Conservation (phyloP, 1,140 invertebrate species). For the Ceratosolen fusciceps region DNA sequence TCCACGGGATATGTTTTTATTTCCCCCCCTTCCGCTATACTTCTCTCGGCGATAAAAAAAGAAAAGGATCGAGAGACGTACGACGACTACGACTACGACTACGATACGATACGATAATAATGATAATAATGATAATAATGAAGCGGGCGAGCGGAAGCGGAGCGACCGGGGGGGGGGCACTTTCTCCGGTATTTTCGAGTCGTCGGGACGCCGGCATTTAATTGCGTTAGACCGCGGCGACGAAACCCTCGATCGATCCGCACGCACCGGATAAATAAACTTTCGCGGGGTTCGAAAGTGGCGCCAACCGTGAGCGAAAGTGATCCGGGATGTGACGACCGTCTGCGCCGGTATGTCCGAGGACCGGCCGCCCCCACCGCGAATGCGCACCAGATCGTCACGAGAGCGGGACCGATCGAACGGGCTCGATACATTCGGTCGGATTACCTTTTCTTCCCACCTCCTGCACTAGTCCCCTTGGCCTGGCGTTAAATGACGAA, state of each 20-base stretch:
- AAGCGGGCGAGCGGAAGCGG: background rate
- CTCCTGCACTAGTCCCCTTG: too few species aligned
- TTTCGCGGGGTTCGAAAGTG: constrained; percentile 53
- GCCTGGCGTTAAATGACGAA: too few species aligned
- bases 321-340: constrained; percentile 50
- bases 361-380: too few species aligned
- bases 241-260: constrained; percentile 4
- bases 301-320: constrained; percentile 57
- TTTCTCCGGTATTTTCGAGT: constrained; percentile 53
- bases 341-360: too few species aligned
- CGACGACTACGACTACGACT: background rate
- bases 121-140: too few species aligned
- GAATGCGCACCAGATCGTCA: too few species aligned
- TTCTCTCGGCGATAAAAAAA: constrained; percentile 19
- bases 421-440: background rate
- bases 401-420: background rate
- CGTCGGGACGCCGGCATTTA: constrained; percentile 1
- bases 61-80: background rate
- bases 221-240: background rate
- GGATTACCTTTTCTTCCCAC: constrained; percentile 25
- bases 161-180: constrained; percentile 29
- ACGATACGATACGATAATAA: too few species aligned
- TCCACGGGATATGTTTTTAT: too few species aligned
- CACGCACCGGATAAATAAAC: constrained; percentile 61
- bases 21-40: too few species aligned